Conservation (phyloP, 2,797 vertebrate genomes). For the Hapalemur alaotrensis region DNA sequence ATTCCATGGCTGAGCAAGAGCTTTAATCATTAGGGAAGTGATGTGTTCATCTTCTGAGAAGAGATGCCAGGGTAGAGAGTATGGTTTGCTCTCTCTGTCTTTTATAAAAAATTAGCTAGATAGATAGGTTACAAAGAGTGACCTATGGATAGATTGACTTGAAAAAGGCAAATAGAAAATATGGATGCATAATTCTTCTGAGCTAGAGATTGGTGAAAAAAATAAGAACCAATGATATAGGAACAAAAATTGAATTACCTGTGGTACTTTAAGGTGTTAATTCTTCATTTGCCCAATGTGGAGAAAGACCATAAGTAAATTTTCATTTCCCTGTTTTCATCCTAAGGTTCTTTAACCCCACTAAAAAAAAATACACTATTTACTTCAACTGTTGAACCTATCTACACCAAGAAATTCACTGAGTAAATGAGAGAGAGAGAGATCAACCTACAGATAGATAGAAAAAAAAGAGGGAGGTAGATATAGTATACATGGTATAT, state of each 20-base stretch:
- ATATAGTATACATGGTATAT: neutral
- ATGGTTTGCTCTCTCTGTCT: neutral
- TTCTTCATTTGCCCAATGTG: neutral
- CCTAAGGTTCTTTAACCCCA: neutral
- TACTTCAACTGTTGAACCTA: neutral
- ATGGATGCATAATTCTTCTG: neutral
- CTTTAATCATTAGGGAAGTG: constrained; percentile 25
- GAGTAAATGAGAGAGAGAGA: neutral
- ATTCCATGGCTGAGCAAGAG: constrained; percentile 48
- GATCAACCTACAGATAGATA: neutral
- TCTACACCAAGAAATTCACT: neutral
- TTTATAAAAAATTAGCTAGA: neutral
- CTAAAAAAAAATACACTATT: neutral
- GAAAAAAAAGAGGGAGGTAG: neutral
- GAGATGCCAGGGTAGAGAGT: neutral
- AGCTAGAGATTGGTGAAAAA: neutral
- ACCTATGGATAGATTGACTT: neutral
- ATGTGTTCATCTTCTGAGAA: constrained; percentile 38
- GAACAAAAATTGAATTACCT: neutral
- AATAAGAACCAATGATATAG: neutral
- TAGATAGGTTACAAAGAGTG: neutral
- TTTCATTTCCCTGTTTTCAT: constrained; percentile 4
- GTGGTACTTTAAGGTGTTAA: neutral
- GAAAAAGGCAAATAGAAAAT: neutral
- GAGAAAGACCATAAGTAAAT: neutral